Percentiles rank a stretch among this genome's conserved stretches.
Conservation (phyloP, 2,113 vertebrate species). For the Seriola quinqueradiata region DNA sequence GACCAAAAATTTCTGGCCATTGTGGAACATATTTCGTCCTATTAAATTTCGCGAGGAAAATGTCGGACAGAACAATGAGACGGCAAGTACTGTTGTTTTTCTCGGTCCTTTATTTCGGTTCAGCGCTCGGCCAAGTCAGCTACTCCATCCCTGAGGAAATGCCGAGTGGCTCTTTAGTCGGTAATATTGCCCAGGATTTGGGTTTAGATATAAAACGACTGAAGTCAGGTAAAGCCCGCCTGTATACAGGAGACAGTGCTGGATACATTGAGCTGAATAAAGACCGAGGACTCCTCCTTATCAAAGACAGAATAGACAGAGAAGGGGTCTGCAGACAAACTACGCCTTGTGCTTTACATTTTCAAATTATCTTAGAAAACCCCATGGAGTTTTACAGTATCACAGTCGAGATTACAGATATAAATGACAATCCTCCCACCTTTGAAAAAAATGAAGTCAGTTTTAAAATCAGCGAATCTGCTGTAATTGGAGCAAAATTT, state of each 20-base stretch:
- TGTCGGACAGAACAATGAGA: slow-evolving; percentile 61
- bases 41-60: background rate
- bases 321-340: slow-evolving; percentile 77
- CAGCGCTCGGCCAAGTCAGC: slow-evolving; percentile 69
- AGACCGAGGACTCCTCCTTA: slow-evolving; percentile 67
- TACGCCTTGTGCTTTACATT: slow-evolving; percentile 79
- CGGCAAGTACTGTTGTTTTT: slow-evolving; percentile 69
- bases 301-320: slow-evolving; percentile 75
- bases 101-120: slow-evolving; percentile 36
- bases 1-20: background rate
- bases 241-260: slow-evolving; percentile 78
- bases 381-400: slow-evolving; percentile 83
- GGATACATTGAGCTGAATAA: slow-evolving; percentile 78
- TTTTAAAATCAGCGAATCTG: slow-evolving; percentile 75
- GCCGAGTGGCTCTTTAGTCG: slow-evolving; percentile 80
- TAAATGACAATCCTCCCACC: slow-evolving; percentile 82
- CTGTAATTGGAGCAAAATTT: slow-evolving; percentile 60
- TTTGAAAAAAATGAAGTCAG: slow-evolving; percentile 53
- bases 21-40: background rate
- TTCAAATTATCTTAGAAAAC: slow-evolving; percentile 84
- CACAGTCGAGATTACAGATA: slow-evolving; percentile 76
- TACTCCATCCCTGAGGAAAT: slow-evolving; percentile 85
- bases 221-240: slow-evolving; percentile 68
- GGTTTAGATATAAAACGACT: slow-evolving; percentile 78
- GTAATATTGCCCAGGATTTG: slow-evolving; percentile 81